Evolutionary conservation across 2,888 invertebrate species (phyloP).

Genomic region (Idaea aversata): DNA sequence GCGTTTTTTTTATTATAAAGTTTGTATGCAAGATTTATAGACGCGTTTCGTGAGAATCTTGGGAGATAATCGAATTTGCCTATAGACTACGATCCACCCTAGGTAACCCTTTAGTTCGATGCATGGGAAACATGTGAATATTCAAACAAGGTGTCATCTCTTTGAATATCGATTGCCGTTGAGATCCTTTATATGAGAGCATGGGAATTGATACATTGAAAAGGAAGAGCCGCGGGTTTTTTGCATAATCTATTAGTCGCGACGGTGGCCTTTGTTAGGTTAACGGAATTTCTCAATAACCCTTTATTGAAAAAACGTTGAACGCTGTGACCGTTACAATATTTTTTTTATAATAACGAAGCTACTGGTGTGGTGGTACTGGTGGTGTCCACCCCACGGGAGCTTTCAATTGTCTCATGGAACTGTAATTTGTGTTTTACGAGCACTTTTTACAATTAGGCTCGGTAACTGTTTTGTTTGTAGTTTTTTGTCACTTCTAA

Average conservation of each 20-base stretch:
- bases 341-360: conserved; percentile 44
- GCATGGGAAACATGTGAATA: conserved; percentile 76
- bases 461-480: conserved; percentile 52
- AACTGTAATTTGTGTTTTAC: conserved; percentile 33
- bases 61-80: conserved; percentile 80
- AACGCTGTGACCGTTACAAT: conserved; percentile 65
- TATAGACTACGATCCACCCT: conserved; percentile 69
- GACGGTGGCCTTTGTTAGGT: conserved; percentile 56
- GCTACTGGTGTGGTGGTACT: conserved; percentile 47
- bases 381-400: neutral
- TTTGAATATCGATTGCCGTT: conserved; percentile 79
- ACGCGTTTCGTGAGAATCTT: conserved; percentile 73
- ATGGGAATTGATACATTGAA: conserved; percentile 76
- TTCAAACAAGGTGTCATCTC: conserved; percentile 81
- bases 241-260: conserved; percentile 77
- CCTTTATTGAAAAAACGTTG: conserved; percentile 38
- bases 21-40: conserved; percentile 78
- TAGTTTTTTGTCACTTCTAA: conserved; percentile 23
- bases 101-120: conserved; percentile 69
- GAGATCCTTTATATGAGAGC: conserved; percentile 63
- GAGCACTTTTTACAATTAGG: conserved; percentile 21
- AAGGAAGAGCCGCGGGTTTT: conserved; percentile 71
- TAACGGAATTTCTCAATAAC: conserved; percentile 68
- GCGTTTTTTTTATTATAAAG: conserved; percentile 69
- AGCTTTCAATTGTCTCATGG: conserved; percentile 39